These are phyloP conservation scores for Ecliptopera silaceata DNA, from an alignment of 2,888 invertebrate species.

Conservation along the genomic window DNA sequence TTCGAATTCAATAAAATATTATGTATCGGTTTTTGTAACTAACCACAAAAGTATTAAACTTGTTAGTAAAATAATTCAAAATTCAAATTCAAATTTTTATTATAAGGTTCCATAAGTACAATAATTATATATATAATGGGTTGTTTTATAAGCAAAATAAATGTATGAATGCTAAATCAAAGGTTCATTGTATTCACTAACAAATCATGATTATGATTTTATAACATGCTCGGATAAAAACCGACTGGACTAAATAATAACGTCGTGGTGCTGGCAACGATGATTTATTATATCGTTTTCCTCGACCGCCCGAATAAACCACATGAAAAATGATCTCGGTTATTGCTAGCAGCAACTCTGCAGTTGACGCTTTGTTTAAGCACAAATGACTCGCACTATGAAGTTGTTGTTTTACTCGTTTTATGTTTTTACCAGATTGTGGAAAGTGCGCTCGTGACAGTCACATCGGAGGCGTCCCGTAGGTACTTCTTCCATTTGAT, in stretches of 20 bases:
- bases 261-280: slow-evolving; percentile 78
- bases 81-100: no score
- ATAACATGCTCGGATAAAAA: slow-evolving; percentile 71
- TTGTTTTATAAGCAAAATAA: no score
- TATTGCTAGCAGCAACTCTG: slow-evolving; percentile 80
- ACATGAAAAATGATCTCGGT: slow-evolving; percentile 81
- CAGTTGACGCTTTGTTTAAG: slow-evolving; percentile 82
- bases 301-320: slow-evolving; percentile 80
- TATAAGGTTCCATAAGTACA: no score
- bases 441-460: slow-evolving; percentile 33
- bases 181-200: background rate
- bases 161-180: no score
- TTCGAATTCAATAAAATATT: no score
- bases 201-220: slow-evolving; percentile 52
- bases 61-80: no score
- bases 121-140: no score
- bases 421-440: slow-evolving; percentile 67
- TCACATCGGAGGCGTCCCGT: slow-evolving; percentile 35
- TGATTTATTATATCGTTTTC: slow-evolving; percentile 82
- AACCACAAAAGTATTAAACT: no score
- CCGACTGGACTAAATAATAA: slow-evolving; percentile 78
- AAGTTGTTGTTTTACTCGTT: slow-evolving; percentile 68
- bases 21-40: no score
- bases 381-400: slow-evolving; percentile 80
- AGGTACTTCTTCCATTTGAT: slow-evolving; percentile 53